phyloP scores from a whole-genome alignment of 2,797 vertebrate species.

The Sebastes cheni region DNA sequence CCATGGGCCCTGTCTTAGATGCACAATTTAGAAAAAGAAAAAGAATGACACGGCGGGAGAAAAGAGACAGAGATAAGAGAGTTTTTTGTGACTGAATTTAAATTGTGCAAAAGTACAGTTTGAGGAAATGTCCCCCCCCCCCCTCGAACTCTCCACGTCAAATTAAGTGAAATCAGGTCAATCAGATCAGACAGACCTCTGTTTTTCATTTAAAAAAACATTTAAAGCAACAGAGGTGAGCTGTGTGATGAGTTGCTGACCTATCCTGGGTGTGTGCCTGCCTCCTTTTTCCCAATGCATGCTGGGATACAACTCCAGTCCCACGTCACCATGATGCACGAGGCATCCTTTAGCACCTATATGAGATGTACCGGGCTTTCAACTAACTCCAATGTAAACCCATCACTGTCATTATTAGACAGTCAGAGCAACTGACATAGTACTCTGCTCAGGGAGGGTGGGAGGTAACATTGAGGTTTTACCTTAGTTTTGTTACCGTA shows the following conservation, averaged over 20 bases:
- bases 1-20: constrained; percentile 68
- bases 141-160: background rate
- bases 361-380: no score
- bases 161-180: constrained; percentile 23
- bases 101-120: constrained; percentile 24
- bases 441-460: background rate
- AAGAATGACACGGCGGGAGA: constrained; percentile 41
- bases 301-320: background rate
- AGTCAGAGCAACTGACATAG: no score
- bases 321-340: background rate
- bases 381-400: background rate
- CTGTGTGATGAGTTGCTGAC: background rate
- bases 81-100: constrained; percentile 29
- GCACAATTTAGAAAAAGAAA: constrained; percentile 75
- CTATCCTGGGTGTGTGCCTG: background rate
- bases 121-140: background rate
- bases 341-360: no score
- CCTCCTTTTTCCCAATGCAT: background rate
- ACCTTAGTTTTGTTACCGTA: background rate
- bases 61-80: background rate
- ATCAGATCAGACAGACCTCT: background rate
- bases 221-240: background rate
- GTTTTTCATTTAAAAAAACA: background rate
- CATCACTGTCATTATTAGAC: no score
- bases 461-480: background rate